Conservation (phyloP, 2,113 vertebrate species). For the Mormoops blainvillei region DNA sequence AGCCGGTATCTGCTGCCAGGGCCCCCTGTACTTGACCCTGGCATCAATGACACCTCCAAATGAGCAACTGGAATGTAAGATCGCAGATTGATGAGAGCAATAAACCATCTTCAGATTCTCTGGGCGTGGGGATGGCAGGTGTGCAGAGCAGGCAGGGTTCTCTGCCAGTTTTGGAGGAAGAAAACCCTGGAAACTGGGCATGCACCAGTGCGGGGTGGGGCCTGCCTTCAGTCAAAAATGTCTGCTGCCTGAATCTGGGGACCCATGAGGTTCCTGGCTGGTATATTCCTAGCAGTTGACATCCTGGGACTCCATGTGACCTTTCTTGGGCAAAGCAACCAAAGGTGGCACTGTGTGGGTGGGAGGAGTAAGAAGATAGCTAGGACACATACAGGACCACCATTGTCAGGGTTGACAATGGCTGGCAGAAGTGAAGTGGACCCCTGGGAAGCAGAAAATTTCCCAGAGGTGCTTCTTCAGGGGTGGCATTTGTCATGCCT, state of each 20-base stretch:
- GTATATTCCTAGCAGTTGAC: not conserved
- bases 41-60: conserved; percentile 23
- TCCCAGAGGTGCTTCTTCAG: not conserved
- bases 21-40: conserved; percentile 14
- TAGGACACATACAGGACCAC: not conserved
- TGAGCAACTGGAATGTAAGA: conserved; percentile 42
- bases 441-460: not conserved
- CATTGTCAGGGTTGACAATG: not conserved
- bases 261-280: not conserved
- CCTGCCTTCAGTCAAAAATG: not conserved
- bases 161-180: conserved; percentile 41
- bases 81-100: conserved; percentile 65
- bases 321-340: not conserved
- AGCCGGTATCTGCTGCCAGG: conserved; percentile 41
- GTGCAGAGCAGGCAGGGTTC: not conserved
- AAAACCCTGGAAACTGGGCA: conserved; percentile 9
- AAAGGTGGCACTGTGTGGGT: too few species aligned
- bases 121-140: conserved; percentile 41
- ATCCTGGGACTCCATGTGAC: not conserved
- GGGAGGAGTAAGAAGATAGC: not conserved
- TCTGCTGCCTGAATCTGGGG: not conserved
- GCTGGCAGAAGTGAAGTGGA: not conserved
- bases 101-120: conserved; percentile 60
- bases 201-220: not conserved
- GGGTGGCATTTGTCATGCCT: not conserved